A percentile compares a stretch with the other conserved stretches of the same genome.
phyloP scores from a whole-genome alignment of 2,797 vertebrate species.

The Remorina albescens region DNA sequence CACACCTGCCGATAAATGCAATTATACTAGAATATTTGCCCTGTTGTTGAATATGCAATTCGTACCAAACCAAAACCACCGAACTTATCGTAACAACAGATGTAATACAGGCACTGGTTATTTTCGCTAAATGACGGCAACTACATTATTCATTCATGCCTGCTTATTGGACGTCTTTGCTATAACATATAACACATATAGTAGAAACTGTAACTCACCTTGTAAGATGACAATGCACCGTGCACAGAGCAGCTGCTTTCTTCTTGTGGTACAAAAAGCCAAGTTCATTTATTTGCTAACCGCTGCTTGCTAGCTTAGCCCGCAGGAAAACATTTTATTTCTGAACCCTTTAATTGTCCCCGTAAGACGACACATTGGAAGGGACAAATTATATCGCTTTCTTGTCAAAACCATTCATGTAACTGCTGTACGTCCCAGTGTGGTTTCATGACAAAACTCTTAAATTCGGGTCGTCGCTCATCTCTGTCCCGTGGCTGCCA shows the following conservation, averaged over 20 bases:
- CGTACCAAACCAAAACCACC: background rate
- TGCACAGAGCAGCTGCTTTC: slow-evolving; percentile 52
- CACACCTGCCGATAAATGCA: background rate
- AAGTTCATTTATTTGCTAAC: slow-evolving; percentile 78
- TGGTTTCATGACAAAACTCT: slow-evolving; percentile 59
- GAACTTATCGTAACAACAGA: background rate
- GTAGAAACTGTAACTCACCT: slow-evolving; percentile 52
- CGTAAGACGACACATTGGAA: slow-evolving; percentile 34
- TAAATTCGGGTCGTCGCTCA: slow-evolving; percentile 64
- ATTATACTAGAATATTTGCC: background rate
- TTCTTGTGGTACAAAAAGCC: slow-evolving; percentile 51
- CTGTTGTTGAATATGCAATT: background rate
- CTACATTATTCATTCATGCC: too few relatives aligned
- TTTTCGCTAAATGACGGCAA: background rate
- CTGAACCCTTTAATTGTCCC: slow-evolving; percentile 33
- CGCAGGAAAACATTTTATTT: slow-evolving; percentile 62
- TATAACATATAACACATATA: too few relatives aligned
- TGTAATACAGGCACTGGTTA: background rate
- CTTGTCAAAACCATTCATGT: slow-evolving; percentile 35
- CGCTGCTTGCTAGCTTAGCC: slow-evolving; percentile 77
- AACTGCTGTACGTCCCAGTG: slow-evolving; percentile 4
- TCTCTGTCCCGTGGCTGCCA: slow-evolving; percentile 74
- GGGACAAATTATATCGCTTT: slow-evolving; percentile 2
- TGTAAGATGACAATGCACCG: slow-evolving; percentile 43
- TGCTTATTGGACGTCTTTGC: background rate